Evolutionary conservation across 2,888 invertebrate genomes (phyloP).

Genomic region (Idaea aversata): DNA sequence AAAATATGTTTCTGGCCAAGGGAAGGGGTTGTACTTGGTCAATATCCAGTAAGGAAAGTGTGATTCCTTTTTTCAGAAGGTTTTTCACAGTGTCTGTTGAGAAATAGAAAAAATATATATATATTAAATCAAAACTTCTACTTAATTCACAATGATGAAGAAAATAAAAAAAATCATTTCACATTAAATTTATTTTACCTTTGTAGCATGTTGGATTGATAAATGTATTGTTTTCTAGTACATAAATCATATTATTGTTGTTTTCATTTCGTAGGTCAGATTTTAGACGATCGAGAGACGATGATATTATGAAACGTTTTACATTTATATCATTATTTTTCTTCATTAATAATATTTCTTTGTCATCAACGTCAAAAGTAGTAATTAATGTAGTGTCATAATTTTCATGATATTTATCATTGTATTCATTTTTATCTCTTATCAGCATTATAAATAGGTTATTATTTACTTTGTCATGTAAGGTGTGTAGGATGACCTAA

Average conservation of each 20-base stretch:
- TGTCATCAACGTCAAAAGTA: neutral
- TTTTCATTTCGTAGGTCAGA: neutral
- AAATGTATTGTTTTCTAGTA: neutral
- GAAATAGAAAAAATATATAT: neutral
- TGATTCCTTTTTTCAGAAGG: neutral
- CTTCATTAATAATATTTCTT: neutral
- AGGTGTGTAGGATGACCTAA: neutral
- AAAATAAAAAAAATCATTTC: too few relatives aligned
- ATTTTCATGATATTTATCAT: neutral
- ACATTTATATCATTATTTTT: neutral
- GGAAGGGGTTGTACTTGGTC: neutral
- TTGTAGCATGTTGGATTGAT: neutral
- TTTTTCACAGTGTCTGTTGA: neutral
- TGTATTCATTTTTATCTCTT: neutral
- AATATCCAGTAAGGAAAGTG: neutral
- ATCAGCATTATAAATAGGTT: neutral
- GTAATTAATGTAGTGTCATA: neutral
- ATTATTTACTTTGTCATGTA: neutral
- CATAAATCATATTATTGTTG: neutral
- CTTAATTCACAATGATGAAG: too few relatives aligned
- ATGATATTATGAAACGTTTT: neutral
- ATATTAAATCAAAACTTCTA: too few relatives aligned
- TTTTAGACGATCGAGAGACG: neutral
- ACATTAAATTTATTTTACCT: neutral
- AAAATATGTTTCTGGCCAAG: neutral